Conservation (phyloP, 2,797 vertebrate species). For the Melanotaenia boesemani region DNA sequence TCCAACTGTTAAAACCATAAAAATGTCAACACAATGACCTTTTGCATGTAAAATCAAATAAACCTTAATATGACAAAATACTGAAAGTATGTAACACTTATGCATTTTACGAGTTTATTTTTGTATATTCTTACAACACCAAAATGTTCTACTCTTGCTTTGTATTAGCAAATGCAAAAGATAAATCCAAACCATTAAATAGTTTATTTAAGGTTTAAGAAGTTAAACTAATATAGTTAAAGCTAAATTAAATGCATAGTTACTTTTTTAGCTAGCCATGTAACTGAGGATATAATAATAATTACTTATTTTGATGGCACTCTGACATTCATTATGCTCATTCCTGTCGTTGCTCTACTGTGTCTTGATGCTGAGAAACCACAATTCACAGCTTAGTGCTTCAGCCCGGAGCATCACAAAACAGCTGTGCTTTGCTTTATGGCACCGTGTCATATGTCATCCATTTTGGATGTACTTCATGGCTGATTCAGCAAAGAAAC, state of each 20-base stretch:
- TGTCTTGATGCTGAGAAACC: too few species aligned
- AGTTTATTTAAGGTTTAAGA: not conserved
- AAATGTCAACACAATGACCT: constrained; percentile 25
- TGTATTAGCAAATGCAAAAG: not conserved
- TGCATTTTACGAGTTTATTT: not conserved
- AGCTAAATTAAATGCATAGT: not conserved
- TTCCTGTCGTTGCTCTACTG: too few species aligned
- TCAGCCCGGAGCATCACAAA: too few species aligned
- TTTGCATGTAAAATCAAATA: constrained; percentile 7
- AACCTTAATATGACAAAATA: not conserved
- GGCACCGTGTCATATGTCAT: too few species aligned
- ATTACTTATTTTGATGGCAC: too few species aligned
- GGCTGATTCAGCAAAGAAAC: too few species aligned
- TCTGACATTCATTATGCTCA: too few species aligned
- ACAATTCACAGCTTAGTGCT: too few species aligned
- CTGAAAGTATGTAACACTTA: not conserved
- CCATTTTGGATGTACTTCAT: too few species aligned
- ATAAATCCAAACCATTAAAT: not conserved
- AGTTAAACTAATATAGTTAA: not conserved
- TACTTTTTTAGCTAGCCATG: too few species aligned
- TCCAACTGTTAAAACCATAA: constrained; percentile 8
- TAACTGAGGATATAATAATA: too few species aligned
- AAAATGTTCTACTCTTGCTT: not conserved
- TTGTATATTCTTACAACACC: not conserved
- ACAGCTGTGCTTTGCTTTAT: too few species aligned